These are phyloP conservation scores for Lampropteryx suffumata DNA, from an alignment of 2,888 invertebrate species.

Conservation along the genomic window DNA sequence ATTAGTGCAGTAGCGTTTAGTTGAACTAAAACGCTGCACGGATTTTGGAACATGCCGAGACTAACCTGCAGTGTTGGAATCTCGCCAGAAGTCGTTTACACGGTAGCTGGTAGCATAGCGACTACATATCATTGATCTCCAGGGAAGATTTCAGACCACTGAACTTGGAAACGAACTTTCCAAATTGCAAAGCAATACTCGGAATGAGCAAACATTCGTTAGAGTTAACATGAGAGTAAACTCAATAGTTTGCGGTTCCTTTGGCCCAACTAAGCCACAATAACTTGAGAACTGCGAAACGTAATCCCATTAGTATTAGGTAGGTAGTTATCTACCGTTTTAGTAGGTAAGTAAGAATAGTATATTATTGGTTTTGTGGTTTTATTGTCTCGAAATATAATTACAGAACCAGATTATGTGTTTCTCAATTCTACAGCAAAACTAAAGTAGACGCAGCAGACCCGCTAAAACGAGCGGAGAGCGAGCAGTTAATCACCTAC, in stretches of 20 bases:
- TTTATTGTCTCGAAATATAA: not conserved
- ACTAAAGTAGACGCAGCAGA: not conserved
- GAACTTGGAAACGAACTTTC: conserved; percentile 24
- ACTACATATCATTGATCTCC: conserved; percentile 34
- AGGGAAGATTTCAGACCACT: conserved; percentile 26
- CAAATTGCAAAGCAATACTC: conserved; percentile 22
- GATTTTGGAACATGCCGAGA: conserved; percentile 43
- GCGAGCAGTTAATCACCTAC: not conserved
- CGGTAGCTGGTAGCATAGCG: no score
- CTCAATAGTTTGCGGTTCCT: conserved; percentile 33
- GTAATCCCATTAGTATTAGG: conserved; percentile 21
- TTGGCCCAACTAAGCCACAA: conserved; percentile 29
- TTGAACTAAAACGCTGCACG: conserved; percentile 30
- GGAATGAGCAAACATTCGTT: conserved; percentile 22
- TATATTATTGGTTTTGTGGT: conserved; percentile 17
- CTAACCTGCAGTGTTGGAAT: conserved; percentile 46
- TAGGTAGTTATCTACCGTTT: not conserved
- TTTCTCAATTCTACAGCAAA: no score
- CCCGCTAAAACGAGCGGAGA: not conserved
- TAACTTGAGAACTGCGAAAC: conserved; percentile 35
- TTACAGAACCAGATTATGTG: conserved; percentile 1
- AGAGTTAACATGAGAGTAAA: conserved; percentile 24
- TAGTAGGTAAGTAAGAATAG: no score
- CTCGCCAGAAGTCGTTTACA: conserved; percentile 41
- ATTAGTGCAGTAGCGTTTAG: conserved; percentile 37